Conservation (phyloP, 2,113 vertebrate genomes). For the Hoplias malabaricus region DNA sequence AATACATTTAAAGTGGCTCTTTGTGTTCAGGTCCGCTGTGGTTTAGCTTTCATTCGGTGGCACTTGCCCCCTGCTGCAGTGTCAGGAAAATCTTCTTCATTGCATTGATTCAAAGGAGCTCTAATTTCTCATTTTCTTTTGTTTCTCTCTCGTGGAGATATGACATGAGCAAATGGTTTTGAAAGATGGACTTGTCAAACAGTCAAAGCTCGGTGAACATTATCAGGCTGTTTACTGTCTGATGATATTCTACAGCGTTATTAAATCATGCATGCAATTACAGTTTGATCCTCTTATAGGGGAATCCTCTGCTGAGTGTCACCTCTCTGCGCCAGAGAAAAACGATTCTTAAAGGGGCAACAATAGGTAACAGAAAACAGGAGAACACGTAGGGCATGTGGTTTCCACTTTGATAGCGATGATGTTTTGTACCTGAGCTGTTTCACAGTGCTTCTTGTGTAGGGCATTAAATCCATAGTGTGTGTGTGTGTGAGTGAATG, state of each 20-base stretch:
- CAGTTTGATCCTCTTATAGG: constrained; percentile 53
- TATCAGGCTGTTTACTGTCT: constrained; percentile 70
- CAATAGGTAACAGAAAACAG: too few species aligned
- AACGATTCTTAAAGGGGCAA: neutral
- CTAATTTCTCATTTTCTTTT: constrained; percentile 42
- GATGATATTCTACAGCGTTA: constrained; percentile 73
- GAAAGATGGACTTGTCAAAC: constrained; percentile 77
- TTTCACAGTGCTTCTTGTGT: too few species aligned
- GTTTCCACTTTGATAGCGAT: too few species aligned
- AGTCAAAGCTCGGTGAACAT: constrained; percentile 68
- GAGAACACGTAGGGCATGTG: too few species aligned
- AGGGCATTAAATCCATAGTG: too few species aligned
- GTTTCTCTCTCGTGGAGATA: constrained; percentile 50
- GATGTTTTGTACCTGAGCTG: too few species aligned
- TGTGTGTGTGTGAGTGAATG: too few species aligned
- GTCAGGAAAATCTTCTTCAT: constrained; percentile 20
- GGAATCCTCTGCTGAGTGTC: constrained; percentile 1
- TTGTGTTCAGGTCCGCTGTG: constrained; percentile 5
- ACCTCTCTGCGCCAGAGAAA: neutral
- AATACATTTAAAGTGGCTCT: constrained; percentile 2
- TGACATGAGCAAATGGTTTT: constrained; percentile 55
- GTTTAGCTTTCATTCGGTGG: neutral
- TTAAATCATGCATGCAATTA: constrained; percentile 74
- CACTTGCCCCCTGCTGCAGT: constrained; percentile 5
- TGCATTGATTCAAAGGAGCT: constrained; percentile 15